Conservation (phyloP, 53 echinoderm and acorn worm genomes). For the Apostichopus leukothele region DNA sequence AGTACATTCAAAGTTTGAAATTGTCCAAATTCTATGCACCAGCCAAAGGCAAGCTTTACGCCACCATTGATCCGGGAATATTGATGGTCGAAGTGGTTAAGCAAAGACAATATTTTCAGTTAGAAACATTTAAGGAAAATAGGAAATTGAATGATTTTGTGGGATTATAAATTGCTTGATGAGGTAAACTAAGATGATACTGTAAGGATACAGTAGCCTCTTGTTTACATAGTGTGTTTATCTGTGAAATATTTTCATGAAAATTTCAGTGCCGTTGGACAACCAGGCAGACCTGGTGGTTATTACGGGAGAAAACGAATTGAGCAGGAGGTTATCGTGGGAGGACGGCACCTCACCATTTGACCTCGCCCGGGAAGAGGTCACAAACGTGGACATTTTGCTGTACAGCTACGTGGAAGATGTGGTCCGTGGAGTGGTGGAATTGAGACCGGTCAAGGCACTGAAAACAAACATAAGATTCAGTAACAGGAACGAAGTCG, state of each 20-base stretch:
- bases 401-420: constrained; percentile 74
- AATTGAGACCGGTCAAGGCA: constrained; percentile 54
- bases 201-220: too few species aligned
- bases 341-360: not conserved
- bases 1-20: too few species aligned
- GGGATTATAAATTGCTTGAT: too few species aligned
- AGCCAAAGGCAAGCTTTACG: too few species aligned
- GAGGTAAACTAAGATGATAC: too few species aligned
- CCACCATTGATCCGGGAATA: too few species aligned
- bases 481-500: constrained; percentile 51
- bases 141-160: too few species aligned
- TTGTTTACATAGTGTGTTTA: too few species aligned
- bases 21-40: too few species aligned
- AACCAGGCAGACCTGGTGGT: constrained; percentile 18
- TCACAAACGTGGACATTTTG: constrained; percentile 62
- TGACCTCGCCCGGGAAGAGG: constrained; percentile 39
- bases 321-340: constrained; percentile 1
- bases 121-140: too few species aligned
- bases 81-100: too few species aligned
- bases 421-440: constrained; percentile 35
- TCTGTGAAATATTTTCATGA: not conserved
- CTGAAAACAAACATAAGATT: constrained; percentile 50
- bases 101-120: too few species aligned
- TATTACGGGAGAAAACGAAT: constrained; percentile 4
- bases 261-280: constrained; percentile 30